Base-by-base conservation (phyloP, 2,113 vertebrate genomes). In the Scopus umbretta region DNA sequence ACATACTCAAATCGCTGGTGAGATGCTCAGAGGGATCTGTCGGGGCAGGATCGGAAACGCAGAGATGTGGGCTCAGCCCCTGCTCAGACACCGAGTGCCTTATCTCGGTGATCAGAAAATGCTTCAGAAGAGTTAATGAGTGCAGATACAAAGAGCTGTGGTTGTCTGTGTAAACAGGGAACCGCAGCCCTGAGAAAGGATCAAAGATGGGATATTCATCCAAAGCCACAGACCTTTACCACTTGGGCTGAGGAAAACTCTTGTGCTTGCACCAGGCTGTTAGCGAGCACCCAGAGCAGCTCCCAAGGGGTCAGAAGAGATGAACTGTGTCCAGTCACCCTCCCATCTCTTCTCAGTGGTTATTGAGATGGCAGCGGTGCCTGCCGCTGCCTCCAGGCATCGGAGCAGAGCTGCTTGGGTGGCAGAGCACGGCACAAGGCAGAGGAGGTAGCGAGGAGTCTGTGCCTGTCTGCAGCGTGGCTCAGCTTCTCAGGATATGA, bases 151-250 rank as follows among this genome's bases (percentile, higher is more conserved):
- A 90, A 91, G 91, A 47, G 62, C 78, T 95, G 94, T 1, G 96
- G 95, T 55, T 92, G 95, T 86, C 95, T 95, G 52, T 68, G 84
- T 92, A 85, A 94, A 97, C 82, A 94, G 65, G 91, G 92, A 94
- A 38, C 92, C 80, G 0, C 76, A 91, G 84, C 70, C 83, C 61
- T 26, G 5, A 90, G 80, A 34, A 72, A 43, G 49, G 92, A 96
- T 97, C 86, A 95, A 94, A 96, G 92, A 11, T 0, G 20, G 42
- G 78, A 38, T 70, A 25, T 72, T 87, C 76, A 61, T 86, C 85
- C 55, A 42, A 92, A 97, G 84, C 97, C 97, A 26, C 92, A 94
- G 88, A 67, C 16, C 71, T 62, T 43, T 17, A 6, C 67, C 32
- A 4, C 73, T 47, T 2, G 14, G 38, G 62, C 58, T 58, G 81